These are phyloP conservation scores for Thripadectes ignobilis DNA, from an alignment of 2,797 vertebrate genomes.

Conservation along the genomic window DNA sequence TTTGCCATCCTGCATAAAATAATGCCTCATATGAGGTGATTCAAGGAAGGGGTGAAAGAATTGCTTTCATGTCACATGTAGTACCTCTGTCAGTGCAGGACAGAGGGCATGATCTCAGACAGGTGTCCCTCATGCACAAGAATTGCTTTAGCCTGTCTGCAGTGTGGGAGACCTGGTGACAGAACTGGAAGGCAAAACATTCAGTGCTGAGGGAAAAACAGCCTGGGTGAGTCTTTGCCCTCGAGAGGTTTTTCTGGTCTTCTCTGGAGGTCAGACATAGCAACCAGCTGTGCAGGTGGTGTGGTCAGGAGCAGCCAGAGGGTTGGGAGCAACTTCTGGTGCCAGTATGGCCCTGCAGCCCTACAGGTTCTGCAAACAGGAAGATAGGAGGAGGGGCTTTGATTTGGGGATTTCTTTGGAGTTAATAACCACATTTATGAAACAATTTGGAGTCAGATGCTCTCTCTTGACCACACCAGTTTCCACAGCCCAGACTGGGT, in stretches of 20 bases:
- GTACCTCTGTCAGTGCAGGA: not conserved
- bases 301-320: not conserved
- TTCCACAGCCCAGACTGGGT: not conserved
- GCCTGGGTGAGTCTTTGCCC: not conserved
- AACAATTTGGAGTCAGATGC: not conserved
- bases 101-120: not conserved
- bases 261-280: not conserved
- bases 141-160: not conserved
- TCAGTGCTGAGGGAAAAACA: not conserved
- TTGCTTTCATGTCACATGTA: accelerated
- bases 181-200: not conserved
- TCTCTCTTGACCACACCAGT: not conserved
- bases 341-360: not conserved
- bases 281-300: not conserved
- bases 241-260: not conserved
- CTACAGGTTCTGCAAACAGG: not conserved
- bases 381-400: not conserved
- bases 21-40: not conserved
- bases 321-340: not conserved
- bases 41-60: not conserved
- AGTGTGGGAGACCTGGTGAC: not conserved
- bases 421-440: not conserved
- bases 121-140: not conserved
- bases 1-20: not conserved
- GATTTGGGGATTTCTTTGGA: not conserved